These are phyloP conservation scores for Lepidocyrtinus sp. DNA, from an alignment of 2,888 invertebrate genomes.

Conservation along the genomic window DNA sequence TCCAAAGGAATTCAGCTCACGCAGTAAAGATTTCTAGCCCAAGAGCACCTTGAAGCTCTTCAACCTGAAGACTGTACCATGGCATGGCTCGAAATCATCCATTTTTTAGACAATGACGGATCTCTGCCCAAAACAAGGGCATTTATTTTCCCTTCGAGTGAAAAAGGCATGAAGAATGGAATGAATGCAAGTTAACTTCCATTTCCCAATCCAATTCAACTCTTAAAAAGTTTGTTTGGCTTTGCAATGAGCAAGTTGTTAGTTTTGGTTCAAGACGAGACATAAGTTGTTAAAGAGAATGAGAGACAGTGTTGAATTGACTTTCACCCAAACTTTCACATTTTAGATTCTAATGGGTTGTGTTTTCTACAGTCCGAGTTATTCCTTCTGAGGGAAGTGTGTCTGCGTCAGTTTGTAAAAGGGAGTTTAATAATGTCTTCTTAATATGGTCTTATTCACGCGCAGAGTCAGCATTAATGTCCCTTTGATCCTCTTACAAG, in stretches of 20 bases:
- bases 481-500: constrained; percentile 46
- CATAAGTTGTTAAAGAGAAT: too few species aligned
- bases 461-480: constrained; percentile 37
- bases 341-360: too few species aligned
- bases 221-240: too few species aligned
- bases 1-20: constrained; percentile 20
- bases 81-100: constrained; percentile 8
- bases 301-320: too few species aligned
- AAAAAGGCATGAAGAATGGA: background rate
- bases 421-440: constrained; percentile 44
- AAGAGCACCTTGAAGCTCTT: constrained; percentile 11
- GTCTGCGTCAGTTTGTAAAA: too few species aligned
- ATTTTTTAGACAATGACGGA: background rate
- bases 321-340: too few species aligned
- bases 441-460: constrained; percentile 27
- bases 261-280: too few species aligned
- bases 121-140: background rate
- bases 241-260: too few species aligned
- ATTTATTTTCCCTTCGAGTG: background rate
- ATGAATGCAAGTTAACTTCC: constrained; percentile 2
- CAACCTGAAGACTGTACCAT: background rate
- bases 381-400: too few species aligned
- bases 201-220: too few species aligned
- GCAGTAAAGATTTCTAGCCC: constrained; percentile 27
- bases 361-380: too few species aligned